Conservation (phyloP, 1,140 invertebrate genomes). For the Anadara kagoshimensis region DNA sequence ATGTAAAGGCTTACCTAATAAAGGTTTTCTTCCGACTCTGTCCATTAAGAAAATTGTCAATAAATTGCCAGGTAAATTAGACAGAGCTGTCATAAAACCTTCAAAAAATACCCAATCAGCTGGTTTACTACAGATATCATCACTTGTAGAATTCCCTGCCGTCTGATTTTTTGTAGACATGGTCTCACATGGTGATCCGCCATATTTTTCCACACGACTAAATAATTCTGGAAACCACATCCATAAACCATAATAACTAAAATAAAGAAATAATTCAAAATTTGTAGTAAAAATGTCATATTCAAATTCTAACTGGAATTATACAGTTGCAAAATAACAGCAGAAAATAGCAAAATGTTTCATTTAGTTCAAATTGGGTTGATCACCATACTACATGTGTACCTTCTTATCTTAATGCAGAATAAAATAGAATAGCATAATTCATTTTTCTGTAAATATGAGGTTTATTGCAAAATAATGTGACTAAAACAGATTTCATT, state of each 20-base stretch:
- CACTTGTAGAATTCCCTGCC: conserved; percentile 15
- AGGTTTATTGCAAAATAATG: too few species aligned
- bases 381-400: too few species aligned
- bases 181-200: conserved; percentile 67
- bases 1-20: conserved; percentile 72
- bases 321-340: too few species aligned
- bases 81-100: conserved; percentile 67
- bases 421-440: too few species aligned
- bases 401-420: too few species aligned
- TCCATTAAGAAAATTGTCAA: conserved; percentile 75
- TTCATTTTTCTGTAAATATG: too few species aligned
- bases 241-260: conserved; percentile 77
- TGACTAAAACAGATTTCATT: too few species aligned
- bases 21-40: conserved; percentile 73
- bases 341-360: too few species aligned
- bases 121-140: conserved; percentile 32
- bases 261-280: conserved; percentile 24
- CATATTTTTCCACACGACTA: conserved; percentile 73
- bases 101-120: conserved; percentile 63
- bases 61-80: conserved; percentile 75
- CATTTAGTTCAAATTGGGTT: too few species aligned
- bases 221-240: conserved; percentile 78
- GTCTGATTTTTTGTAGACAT: conserved; percentile 19
- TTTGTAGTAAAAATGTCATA: too few species aligned
- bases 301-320: too few species aligned